These are phyloP conservation scores for Leptinotarsa lineolata DNA, from an alignment of 1,140 invertebrate genomes.

Conservation along the genomic window DNA sequence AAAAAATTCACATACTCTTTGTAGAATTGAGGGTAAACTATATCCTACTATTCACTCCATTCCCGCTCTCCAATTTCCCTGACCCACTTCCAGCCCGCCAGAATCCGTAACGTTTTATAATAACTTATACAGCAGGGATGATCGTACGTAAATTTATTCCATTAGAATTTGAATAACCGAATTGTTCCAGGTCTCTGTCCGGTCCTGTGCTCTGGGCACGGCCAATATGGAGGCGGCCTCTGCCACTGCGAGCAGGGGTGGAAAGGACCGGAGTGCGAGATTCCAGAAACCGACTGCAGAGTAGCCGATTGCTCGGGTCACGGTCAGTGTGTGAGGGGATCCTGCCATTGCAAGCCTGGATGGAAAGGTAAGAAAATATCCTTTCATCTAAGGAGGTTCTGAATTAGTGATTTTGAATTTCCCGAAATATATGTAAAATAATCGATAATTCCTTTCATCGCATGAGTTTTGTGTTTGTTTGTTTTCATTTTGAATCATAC, in stretches of 20 bases:
- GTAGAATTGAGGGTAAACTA: no score
- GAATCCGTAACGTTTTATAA: not conserved
- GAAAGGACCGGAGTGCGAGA: constrained; percentile 95
- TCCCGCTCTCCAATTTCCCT: no score
- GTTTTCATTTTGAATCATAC: no score
- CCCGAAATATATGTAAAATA: no score
- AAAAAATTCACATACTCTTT: no score
- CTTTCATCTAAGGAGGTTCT: no score
- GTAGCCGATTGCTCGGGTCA: constrained; percentile 90
- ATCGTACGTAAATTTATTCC: constrained; percentile 5
- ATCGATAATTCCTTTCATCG: no score
- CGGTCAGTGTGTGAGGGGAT: constrained; percentile 86
- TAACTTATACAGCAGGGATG: not conserved
- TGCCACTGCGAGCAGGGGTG: constrained; percentile 97
- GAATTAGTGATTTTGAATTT: no score
- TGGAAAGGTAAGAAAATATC: constrained; percentile 73
- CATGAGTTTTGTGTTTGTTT: no score
- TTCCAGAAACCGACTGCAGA: constrained; percentile 88
- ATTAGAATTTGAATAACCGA: not conserved
- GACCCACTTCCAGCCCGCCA: no score
- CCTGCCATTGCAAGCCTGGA: constrained; percentile 86
- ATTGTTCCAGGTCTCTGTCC: constrained; percentile 82
- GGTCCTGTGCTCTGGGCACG: constrained; percentile 93
- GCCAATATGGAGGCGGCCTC: constrained; percentile 91
- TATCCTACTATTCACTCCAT: no score